A percentile compares a stretch with the other conserved stretches of the same genome.
These are phyloP conservation scores for Drosophila hawaiiensis DNA, from an alignment of 2,888 invertebrate species.

Conservation along the genomic window DNA sequence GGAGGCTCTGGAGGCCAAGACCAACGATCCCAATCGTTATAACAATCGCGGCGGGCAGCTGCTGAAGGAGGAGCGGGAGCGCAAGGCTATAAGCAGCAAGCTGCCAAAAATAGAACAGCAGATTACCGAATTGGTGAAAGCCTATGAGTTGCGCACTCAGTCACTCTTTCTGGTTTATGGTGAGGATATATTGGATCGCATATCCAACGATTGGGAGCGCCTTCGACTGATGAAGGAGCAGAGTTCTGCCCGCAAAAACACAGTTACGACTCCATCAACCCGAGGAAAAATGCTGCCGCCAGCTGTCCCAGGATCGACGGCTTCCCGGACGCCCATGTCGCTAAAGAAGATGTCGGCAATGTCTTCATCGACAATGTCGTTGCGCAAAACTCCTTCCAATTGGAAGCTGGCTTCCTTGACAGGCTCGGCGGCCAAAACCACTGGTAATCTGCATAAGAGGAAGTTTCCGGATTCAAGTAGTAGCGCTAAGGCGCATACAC, in stretches of 20 bases:
- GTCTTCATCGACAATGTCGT: slow-evolving; percentile 63
- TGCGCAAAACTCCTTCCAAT: slow-evolving; percentile 76
- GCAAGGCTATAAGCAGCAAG: slow-evolving; percentile 90
- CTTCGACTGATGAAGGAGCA: slow-evolving; percentile 84
- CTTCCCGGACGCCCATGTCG: slow-evolving; percentile 76
- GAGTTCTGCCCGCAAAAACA: slow-evolving; percentile 85
- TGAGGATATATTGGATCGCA: slow-evolving; percentile 87
- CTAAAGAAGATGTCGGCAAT: slow-evolving; percentile 64
- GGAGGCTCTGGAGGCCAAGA: slow-evolving; percentile 90
- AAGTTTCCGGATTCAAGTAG: slow-evolving; percentile 46
- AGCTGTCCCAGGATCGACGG: slow-evolving; percentile 26
- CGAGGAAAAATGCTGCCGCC: slow-evolving; percentile 56
- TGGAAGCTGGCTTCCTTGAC: slow-evolving; percentile 45
- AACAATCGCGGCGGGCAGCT: slow-evolving; percentile 95
- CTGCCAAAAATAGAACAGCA: slow-evolving; percentile 91
- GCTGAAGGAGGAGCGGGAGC: slow-evolving; percentile 93
- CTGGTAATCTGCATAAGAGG: slow-evolving; percentile 73
- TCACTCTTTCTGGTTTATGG: slow-evolving; percentile 88
- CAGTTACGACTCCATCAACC: slow-evolving; percentile 26
- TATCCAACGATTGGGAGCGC: slow-evolving; percentile 88
- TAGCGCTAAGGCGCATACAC: slow-evolving; percentile 45
- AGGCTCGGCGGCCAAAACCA: slow-evolving; percentile 45
- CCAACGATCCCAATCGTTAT: slow-evolving; percentile 92
- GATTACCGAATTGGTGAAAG: slow-evolving; percentile 86
- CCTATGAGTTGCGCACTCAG: slow-evolving; percentile 87